Evolutionary conservation across 1,140 invertebrate species (phyloP), one percentile per base, ranked within the genome.

Genomic region (Platyscapa corneri): DNA sequence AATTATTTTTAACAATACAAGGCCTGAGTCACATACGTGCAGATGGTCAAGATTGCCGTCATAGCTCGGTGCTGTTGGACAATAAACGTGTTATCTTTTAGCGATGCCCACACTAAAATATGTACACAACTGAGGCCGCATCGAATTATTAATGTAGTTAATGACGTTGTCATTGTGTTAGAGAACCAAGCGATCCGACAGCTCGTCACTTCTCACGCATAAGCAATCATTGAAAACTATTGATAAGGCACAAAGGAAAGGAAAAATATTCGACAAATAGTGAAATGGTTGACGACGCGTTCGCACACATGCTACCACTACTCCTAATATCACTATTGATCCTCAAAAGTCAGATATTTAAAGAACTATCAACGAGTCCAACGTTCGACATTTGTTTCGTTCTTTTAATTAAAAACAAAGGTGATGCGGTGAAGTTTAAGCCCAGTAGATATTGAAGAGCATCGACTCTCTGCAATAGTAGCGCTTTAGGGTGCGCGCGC

Each of bases 361-460:
- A 65, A n/a, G n/a, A 32, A 23, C 27, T n/a, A n/a, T n/a, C 32
- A 27, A 74, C 20, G 74, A 46, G 32, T 37, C n/a, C 1, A 60
- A 60, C 16, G 30, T 46, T 32, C 76, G 32, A 14, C 1, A n/a
- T n/a, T n/a, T 3, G 39, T 12, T 78, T 60, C 49, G 16, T 37
- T 14, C 10, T 53, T 34, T 39, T 60, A 78, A 78, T 78, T 78
- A 37, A n/a, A 60, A 3, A 20, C 60, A 78, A 53, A 60, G 20
- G 20, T 32, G n/a, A 6, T 77, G 8, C 46, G 10, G 8, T 30
- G 14, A 53, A 0, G 46, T 60, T n/a, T n/a, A n/a, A n/a, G n/a
- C n/a, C n/a, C n/a, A n/a, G 72, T 53, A 82, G 42, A 84, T 70
- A 78, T 72, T 84, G 46, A 72, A 84, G 83, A 56, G 83, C 46